Evolutionary conservation across 2,113 vertebrate species (phyloP).

Genomic region (Brachirus orientalis): DNA sequence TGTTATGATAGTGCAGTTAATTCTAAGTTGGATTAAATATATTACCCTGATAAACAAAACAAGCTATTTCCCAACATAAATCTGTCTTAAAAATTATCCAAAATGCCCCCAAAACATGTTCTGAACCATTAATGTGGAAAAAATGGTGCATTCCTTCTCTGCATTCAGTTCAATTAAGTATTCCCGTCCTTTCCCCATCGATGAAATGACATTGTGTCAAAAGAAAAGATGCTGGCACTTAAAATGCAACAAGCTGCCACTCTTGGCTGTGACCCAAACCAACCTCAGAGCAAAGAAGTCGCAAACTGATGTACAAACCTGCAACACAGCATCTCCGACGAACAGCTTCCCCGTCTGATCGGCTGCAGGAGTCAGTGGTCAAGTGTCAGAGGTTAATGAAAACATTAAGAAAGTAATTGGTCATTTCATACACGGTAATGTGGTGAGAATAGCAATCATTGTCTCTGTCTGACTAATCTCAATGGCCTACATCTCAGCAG

Average conservation of each 20-base stretch:
- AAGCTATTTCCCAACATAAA: too few species aligned
- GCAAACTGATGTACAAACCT: slow-evolving; percentile 84
- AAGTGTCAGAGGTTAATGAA: slow-evolving; percentile 82
- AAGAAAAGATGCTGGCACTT: slow-evolving; percentile 40
- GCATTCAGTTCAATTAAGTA: not conserved
- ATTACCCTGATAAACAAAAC: too few species aligned
- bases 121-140: too few species aligned
- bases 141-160: too few species aligned
- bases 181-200: not conserved
- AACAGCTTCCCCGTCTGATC: slow-evolving; percentile 94
- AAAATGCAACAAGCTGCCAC: slow-evolving; percentile 33
- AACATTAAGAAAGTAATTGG: slow-evolving; percentile 62
- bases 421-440: slow-evolving; percentile 74
- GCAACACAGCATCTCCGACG: slow-evolving; percentile 90
- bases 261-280: slow-evolving; percentile 36
- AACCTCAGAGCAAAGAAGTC: slow-evolving; percentile 31
- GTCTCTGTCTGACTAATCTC: slow-evolving; percentile 56
- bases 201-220: slow-evolving; percentile 36
- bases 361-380: slow-evolving; percentile 82
- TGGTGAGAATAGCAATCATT: slow-evolving; percentile 67
- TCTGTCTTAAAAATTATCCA: too few species aligned
- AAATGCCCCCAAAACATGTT: too few species aligned
- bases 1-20: too few species aligned
- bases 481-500: slow-evolving; percentile 50
- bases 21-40: too few species aligned